These are phyloP conservation scores for Clavelina lepadiformis DNA, from an alignment of 23 tunicate species.

Conservation along the genomic window DNA sequence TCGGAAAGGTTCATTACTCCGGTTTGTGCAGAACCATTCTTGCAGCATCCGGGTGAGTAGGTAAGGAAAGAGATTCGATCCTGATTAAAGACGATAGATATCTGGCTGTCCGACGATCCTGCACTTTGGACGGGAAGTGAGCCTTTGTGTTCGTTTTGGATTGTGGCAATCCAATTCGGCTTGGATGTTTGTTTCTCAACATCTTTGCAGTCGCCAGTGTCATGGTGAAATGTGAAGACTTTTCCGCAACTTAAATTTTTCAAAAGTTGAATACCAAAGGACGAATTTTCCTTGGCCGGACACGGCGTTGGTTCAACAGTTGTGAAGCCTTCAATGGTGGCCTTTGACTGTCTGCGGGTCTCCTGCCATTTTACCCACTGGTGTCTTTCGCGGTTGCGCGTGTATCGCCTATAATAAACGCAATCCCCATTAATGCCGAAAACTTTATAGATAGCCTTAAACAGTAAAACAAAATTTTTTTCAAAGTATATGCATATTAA, in stretches of 20 bases:
- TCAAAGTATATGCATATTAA: no score
- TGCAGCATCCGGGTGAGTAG: not conserved
- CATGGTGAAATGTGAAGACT: not conserved
- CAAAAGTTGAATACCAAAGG: not conserved
- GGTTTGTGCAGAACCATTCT: not conserved
- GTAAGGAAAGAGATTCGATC: not conserved
- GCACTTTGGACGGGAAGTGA: not conserved
- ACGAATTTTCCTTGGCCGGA: not conserved
- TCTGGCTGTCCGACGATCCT: not conserved
- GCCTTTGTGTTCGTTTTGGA: not conserved
- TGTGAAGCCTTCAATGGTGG: slow-evolving; percentile 21
- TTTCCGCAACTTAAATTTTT: not conserved
- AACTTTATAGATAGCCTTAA: not conserved
- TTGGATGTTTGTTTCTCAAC: not conserved
- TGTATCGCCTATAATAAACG: not conserved
- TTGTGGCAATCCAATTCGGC: not conserved
- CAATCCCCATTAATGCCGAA: not conserved
- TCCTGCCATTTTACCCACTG: slow-evolving; percentile 22
- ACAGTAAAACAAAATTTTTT: not conserved
- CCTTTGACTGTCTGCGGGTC: slow-evolving; percentile 9
- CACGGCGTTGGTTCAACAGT: slow-evolving; percentile 17
- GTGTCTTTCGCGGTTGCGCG: not conserved
- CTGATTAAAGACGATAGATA: not conserved
- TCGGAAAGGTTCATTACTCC: no score
- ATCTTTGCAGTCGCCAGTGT: not conserved